Conservation (phyloP, 2,797 vertebrate species). For the Epinephelus awoara region DNA sequence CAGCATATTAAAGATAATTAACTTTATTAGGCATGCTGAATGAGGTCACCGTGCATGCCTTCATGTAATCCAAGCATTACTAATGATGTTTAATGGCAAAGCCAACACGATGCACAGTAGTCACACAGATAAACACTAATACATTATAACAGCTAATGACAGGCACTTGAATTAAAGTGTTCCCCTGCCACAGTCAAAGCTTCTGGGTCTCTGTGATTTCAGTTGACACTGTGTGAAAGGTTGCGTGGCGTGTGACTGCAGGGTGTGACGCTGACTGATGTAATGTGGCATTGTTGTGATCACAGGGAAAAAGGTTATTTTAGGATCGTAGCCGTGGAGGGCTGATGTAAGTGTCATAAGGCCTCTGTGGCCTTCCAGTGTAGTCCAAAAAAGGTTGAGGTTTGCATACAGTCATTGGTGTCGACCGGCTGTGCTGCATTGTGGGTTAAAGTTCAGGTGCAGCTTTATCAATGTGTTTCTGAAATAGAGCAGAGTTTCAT, state of each 20-base stretch:
- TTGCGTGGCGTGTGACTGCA: slow-evolving; percentile 56
- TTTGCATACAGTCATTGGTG: not conserved
- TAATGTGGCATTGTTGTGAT: slow-evolving; percentile 50
- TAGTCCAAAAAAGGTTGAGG: slow-evolving; percentile 14
- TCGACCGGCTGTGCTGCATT: not conserved
- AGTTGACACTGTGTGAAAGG: slow-evolving; percentile 65
- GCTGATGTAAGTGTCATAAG: slow-evolving; percentile 41
- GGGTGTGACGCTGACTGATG: slow-evolving; percentile 52
- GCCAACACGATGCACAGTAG: not conserved
- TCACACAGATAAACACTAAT: not conserved
- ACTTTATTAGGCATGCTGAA: not conserved
- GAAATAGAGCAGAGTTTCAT: slow-evolving; percentile 23
- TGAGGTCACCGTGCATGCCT: not conserved
- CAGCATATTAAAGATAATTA: not conserved
- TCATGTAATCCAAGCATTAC: not conserved
- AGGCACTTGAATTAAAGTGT: not conserved
- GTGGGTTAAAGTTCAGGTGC: slow-evolving; percentile 37
- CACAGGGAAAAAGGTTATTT: slow-evolving; percentile 64
- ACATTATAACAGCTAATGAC: not conserved
- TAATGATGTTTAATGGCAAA: not conserved
- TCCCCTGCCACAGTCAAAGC: not conserved
- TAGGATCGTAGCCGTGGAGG: slow-evolving; percentile 14
- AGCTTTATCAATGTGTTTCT: slow-evolving; percentile 3
- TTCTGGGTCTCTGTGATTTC: not conserved
- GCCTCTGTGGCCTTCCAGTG: not conserved